Percentiles rank a stretch among this genome's conserved stretches.
These are phyloP conservation scores for Pangasius djambal DNA, from an alignment of 2,797 vertebrate genomes.

Conservation along the genomic window DNA sequence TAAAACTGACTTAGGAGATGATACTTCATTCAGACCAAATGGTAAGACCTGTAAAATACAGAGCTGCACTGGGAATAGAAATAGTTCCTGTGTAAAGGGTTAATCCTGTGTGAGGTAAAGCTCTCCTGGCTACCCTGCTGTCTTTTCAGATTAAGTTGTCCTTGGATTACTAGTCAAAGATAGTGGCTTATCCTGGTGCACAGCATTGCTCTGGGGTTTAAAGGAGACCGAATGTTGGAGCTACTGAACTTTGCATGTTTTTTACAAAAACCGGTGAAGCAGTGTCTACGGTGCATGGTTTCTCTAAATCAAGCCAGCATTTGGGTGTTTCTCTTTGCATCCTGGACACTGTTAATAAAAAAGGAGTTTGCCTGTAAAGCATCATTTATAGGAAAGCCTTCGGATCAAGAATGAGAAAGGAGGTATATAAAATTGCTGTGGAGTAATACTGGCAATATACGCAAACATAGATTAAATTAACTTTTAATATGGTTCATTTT, in stretches of 20 bases:
- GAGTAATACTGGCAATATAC: too few relatives aligned
- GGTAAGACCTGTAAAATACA: neutral
- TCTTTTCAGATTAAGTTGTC: constrained; percentile 43
- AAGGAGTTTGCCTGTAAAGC: neutral
- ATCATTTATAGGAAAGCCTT: neutral
- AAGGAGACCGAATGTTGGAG: neutral
- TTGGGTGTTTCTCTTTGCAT: neutral
- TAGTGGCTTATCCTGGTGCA: neutral
- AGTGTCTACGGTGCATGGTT: neutral
- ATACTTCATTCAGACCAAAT: neutral
- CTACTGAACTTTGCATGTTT: neutral
- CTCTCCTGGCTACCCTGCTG: constrained; percentile 18
- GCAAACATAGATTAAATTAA: neutral
- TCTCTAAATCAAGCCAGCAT: neutral
- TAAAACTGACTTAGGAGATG: neutral
- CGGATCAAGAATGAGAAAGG: neutral
- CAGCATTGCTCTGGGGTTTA: neutral
- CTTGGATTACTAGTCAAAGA: constrained; percentile 23
- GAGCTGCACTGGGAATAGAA: neutral
- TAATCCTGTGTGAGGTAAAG: constrained; percentile 33
- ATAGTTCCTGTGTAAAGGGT: constrained; percentile 13
- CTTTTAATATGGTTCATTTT: neutral
- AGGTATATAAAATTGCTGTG: neutral
- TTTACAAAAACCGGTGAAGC: neutral
- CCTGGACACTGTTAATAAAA: neutral